Conservation (phyloP, 2,113 vertebrate species). For the Nematolebias whitei region DNA sequence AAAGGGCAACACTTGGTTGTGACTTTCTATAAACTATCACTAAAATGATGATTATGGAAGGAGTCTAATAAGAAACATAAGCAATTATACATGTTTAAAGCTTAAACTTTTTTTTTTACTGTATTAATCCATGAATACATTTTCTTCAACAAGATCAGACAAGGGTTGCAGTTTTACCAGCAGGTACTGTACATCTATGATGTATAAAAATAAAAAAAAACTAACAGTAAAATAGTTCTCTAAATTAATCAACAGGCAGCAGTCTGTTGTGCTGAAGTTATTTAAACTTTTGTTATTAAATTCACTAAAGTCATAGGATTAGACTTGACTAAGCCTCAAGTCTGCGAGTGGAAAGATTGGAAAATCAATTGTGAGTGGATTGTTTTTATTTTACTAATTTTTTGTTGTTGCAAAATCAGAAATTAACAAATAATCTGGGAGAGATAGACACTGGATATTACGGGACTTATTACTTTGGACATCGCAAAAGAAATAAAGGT, state of each 20-base stretch:
- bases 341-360: constrained; percentile 12
- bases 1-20: too few species aligned
- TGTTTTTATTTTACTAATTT: too few species aligned
- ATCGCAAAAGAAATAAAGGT: background rate
- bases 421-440: constrained; percentile 31
- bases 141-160: background rate
- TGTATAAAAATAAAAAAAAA: too few species aligned
- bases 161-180: background rate
- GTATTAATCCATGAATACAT: too few species aligned
- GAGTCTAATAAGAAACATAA: too few species aligned
- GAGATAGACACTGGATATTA: background rate
- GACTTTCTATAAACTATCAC: too few species aligned
- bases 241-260: too few species aligned
- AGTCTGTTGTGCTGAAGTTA: too few species aligned
- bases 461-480: background rate
- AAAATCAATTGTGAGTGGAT: constrained; percentile 20
- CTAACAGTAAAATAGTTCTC: too few species aligned
- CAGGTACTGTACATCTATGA: background rate
- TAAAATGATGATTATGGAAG: too few species aligned
- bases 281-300: background rate
- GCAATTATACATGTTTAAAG: too few species aligned
- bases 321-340: constrained; percentile 21
- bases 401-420: background rate
- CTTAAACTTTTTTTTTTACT: too few species aligned
- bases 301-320: constrained; percentile 21